Evolutionary conservation across 2,113 vertebrate species (phyloP), one percentile per base, ranked within the genome.

Genomic region (Sphaerodactylus townsendi): DNA sequence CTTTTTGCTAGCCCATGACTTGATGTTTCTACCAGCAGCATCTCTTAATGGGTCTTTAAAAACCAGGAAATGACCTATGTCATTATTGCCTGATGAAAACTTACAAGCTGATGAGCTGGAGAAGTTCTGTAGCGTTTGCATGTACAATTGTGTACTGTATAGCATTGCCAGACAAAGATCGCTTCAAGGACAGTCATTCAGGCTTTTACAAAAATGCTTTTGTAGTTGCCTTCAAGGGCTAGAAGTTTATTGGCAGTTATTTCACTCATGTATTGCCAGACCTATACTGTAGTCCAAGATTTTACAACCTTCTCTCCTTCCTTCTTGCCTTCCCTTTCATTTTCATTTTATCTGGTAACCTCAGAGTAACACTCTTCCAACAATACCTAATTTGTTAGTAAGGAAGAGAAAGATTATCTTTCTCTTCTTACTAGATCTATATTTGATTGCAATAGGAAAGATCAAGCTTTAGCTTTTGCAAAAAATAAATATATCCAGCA

Each of bases 181-280:
- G 3, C 1, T 2, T 21, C 73, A 82, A 0, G 0, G 64, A 5
- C 87, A 70, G 80, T 35, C 87, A 86, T 85, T 23, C 88, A 91
- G 86, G 56, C 88, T 90, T 25, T 77, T 73, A 92, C 87, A 92
- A 87, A 94, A 91, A 86, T 83, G 87, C 85, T 90, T 93, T 88
- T 92, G 84, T 93, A 85, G 82, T 84, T 90, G 79, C 53, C 44
- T 80, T 83, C 79, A 85, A 87, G 83, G 79, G 72, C 70, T 90
- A 79, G 83, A 70, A 48, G 56, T 84, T 92, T 83, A 88, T 28
- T 85, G 85, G 66, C 84, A 68, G 44, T 74, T 78, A 48, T 84
- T 89, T 90, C 53, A 83, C 79, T 79, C 87, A 35, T 62, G 81
- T 86, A 89, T 91, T 84, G 87, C 62, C 72, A 78, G 79, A 59